A percentile compares a stretch with the other conserved stretches of the same genome.
Evolutionary conservation across 2,113 vertebrate genomes (phyloP).

Genomic region (Macroglossus sobrinus): DNA sequence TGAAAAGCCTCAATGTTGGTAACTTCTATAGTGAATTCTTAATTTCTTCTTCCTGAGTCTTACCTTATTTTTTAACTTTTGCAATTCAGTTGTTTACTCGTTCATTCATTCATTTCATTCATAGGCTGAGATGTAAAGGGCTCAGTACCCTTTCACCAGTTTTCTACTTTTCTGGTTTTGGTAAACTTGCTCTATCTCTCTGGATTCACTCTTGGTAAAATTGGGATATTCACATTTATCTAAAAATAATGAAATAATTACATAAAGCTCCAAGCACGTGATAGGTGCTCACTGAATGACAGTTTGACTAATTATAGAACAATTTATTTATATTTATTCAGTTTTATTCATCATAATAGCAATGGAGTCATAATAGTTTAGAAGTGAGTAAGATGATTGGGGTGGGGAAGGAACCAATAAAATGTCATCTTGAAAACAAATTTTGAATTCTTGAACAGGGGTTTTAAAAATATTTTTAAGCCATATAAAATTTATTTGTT

Average conservation of each 20-base stretch:
- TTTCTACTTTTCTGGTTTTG: neutral
- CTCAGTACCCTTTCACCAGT: neutral
- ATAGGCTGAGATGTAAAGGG: neutral
- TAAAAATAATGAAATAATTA: slow-evolving; percentile 29
- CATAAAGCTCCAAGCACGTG: neutral
- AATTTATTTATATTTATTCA: slow-evolving; percentile 10
- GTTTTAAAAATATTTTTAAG: neutral
- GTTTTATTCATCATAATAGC: neutral
- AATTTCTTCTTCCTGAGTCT: neutral
- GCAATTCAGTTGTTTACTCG: neutral
- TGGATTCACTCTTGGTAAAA: neutral
- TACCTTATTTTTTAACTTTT: neutral
- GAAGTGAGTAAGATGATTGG: neutral
- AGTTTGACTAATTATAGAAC: neutral
- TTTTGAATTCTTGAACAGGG: neutral
- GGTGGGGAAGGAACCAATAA: neutral
- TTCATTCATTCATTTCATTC: neutral
- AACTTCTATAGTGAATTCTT: neutral
- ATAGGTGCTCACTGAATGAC: neutral
- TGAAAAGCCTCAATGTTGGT: neutral
- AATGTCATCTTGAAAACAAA: neutral
- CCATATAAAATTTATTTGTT: neutral
- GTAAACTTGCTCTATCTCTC: neutral
- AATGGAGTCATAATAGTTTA: neutral
- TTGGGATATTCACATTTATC: neutral